phyloP scores from a whole-genome alignment of 2,797 vertebrate species.

The Podargus strigoides region DNA sequence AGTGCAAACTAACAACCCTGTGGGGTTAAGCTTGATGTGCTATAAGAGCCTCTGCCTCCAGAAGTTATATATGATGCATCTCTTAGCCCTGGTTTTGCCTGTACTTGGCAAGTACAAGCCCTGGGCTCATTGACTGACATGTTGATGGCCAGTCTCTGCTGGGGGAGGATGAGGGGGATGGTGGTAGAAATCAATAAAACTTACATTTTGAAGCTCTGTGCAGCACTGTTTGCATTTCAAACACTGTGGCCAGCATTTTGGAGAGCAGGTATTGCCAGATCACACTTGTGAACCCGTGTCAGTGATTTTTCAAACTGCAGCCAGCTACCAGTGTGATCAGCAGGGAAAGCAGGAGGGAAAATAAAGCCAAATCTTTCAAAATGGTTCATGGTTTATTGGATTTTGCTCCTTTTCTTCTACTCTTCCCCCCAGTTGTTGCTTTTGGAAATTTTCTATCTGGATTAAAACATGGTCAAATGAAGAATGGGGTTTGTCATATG shows the following conservation, averaged over 20 bases:
- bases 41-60: background rate
- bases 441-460: background rate
- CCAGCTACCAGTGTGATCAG: background rate
- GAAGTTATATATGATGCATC: rapidly evolving
- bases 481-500: background rate
- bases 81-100: background rate
- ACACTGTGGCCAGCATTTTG: rapidly evolving
- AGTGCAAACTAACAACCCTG: background rate
- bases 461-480: background rate
- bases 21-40: background rate
- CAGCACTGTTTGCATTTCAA: background rate
- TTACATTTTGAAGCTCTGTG: background rate
- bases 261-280: background rate
- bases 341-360: background rate
- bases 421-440: background rate
- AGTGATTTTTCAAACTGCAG: background rate
- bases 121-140: background rate
- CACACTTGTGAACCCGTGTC: background rate
- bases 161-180: too few species aligned
- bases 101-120: background rate
- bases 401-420: background rate
- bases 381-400: background rate
- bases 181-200: background rate
- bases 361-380: background rate
- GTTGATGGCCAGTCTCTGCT: background rate